These are phyloP conservation scores for Steromphala cineraria DNA, from an alignment of 2,888 invertebrate species.

Conservation along the genomic window DNA sequence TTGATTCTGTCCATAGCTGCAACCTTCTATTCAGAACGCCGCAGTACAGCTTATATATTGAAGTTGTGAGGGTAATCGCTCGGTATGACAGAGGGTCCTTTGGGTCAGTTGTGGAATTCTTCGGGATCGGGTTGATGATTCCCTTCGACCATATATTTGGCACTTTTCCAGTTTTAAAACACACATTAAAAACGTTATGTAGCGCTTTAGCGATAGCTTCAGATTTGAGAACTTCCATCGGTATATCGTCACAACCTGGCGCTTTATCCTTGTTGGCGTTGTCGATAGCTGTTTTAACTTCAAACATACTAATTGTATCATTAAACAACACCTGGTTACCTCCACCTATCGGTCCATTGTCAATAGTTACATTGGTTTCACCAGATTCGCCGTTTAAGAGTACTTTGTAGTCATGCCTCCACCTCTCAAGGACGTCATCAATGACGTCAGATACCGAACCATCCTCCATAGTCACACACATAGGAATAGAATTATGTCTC, in stretches of 20 bases:
- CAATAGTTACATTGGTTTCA: not conserved
- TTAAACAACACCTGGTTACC: not conserved
- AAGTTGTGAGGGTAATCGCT: not conserved
- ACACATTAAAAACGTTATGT: not conserved
- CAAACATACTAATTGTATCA: not conserved
- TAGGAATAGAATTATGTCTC: not conserved
- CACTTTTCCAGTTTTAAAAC: not conserved
- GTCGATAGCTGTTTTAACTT: not conserved
- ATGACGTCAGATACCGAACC: not conserved
- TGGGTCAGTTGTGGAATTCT: no score
- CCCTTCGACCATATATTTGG: not conserved
- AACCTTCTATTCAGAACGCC: not conserved
- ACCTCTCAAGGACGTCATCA: not conserved
- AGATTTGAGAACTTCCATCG: not conserved
- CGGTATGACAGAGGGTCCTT: not conserved
- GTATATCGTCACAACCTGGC: not conserved
- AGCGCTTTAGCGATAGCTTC: no score
- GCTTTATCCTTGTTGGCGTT: not conserved
- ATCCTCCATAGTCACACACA: not conserved
- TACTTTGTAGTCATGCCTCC: not conserved
- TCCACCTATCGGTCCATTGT: no score
- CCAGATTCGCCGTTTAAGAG: not conserved
- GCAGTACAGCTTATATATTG: not conserved
- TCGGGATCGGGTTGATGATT: not conserved
- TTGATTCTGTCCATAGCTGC: not conserved